A percentile compares a stretch with the other conserved stretches of the same genome.
These are phyloP conservation scores for Furcula furcula DNA, from an alignment of 2,888 invertebrate species.

Conservation along the genomic window DNA sequence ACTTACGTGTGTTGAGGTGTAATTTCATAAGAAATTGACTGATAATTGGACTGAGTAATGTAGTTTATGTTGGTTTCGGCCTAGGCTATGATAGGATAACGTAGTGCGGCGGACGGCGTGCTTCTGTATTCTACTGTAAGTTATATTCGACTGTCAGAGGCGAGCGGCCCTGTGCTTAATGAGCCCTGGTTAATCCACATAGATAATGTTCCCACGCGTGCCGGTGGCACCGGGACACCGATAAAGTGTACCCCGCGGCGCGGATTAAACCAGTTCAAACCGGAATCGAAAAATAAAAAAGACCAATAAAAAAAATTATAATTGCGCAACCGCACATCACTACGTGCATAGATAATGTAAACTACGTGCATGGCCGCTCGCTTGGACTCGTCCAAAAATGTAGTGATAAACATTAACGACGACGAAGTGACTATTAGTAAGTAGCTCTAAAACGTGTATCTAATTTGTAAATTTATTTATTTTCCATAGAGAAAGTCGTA, in stretches of 20 bases:
- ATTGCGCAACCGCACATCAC: constrained; percentile 22
- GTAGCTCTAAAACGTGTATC: constrained; percentile 75
- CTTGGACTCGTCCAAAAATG: constrained; percentile 48
- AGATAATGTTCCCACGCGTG: constrained; percentile 19
- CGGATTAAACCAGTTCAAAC: constrained; percentile 29
- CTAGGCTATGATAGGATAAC: constrained; percentile 73
- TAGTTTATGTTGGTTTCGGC: constrained; percentile 73
- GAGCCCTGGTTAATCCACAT: constrained; percentile 18
- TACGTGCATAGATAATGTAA: too few species aligned
- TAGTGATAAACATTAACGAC: constrained; percentile 68
- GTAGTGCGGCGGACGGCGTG: constrained; percentile 74
- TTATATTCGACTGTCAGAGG: constrained; percentile 40
- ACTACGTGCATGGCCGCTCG: constrained; percentile 49
- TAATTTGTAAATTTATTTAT: constrained; percentile 81
- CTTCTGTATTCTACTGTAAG: constrained; percentile 58
- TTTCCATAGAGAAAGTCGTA: constrained; percentile 81
- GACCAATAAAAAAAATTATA: constrained; percentile 17
- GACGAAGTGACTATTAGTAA: constrained; percentile 74
- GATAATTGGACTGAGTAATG: constrained; percentile 80
- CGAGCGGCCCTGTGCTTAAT: constrained; percentile 42
- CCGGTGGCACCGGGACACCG: constrained; percentile 19
- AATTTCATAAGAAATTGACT: constrained; percentile 79
- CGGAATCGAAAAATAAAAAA: constrained; percentile 21
- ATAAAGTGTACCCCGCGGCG: constrained; percentile 14
- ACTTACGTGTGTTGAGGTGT: constrained; percentile 60